Evolutionary conservation across 1,140 invertebrate species (phyloP), one percentile per base, ranked within the genome.

Genomic region (Hylyphantes graminicola): DNA sequence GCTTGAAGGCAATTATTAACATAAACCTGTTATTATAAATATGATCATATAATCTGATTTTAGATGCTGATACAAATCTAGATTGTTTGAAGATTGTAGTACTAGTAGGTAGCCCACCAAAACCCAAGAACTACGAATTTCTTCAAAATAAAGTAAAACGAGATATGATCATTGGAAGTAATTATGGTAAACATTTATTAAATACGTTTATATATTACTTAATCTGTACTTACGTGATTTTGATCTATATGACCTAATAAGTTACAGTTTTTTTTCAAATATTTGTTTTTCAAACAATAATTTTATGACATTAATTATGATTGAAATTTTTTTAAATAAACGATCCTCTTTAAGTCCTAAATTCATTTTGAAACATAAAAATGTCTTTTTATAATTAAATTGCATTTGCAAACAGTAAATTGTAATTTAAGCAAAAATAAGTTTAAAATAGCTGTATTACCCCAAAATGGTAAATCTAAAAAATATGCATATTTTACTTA

Each of bases 141-240:
- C 35, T 79, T 9, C 65, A 13, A 15, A 67, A 48, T 21, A 79
- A 65, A 13, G 76, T 79, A 4, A 53, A 64, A 15, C 54, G 57
- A 48, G 61, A 79, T 68, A n/a, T 57, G 17, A 57, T 68, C 17
- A 57, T 79, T 57, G 63, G 64, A 7, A 68, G 76, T 21, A 54
- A 57, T 63, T 79, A 79, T 17, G 76, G 76, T 79, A 50, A 50
- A 59, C 1, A 65, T 65, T 65, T 15, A 17, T 65, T 19, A 65
- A 3, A 19, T 65, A 19, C 0, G 11, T 65, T 65, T 65, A 17
- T 65, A 17, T 15, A 17, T 65, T 10, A 0, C 10, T 55, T 59
- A 53, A 0, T 74, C 17, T 35, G 35, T 35, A 35, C n/a, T n/a
- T n/a, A n/a, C n/a, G n/a, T n/a, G n/a, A n/a, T n/a, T n/a, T n/a